phyloP scores from a whole-genome alignment of 2,888 invertebrate species.

The Steromphala cineraria region DNA sequence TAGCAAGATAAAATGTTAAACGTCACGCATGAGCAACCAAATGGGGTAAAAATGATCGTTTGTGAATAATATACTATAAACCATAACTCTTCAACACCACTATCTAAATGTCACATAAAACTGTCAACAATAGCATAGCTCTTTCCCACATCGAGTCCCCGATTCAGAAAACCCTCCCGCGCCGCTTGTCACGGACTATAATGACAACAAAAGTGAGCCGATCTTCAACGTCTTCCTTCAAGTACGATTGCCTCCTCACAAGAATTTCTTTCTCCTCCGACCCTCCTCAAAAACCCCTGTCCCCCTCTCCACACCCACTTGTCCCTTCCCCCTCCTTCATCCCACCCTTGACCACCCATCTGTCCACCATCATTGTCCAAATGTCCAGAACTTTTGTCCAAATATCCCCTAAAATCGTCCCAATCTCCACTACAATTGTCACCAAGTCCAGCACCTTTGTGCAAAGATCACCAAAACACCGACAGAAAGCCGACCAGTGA shows the following conservation, averaged over 20 bases:
- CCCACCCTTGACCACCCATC: not conserved
- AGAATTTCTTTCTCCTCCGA: not conserved
- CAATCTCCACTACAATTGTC: not conserved
- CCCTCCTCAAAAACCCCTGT: not conserved
- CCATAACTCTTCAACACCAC: not conserved
- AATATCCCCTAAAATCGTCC: not conserved
- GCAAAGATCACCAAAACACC: not conserved
- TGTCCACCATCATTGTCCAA: not conserved
- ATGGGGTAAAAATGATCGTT: not conserved
- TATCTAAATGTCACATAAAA: slow-evolving; percentile 6
- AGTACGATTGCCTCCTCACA: not conserved
- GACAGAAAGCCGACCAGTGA: not conserved
- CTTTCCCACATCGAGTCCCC: not conserved
- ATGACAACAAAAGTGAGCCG: not conserved
- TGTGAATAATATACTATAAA: slow-evolving; percentile 8
- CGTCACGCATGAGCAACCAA: not conserved
- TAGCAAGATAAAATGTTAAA: not conserved
- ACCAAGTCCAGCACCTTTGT: not conserved
- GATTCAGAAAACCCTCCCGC: not conserved
- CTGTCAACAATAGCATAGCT: not conserved
- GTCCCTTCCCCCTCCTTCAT: not conserved
- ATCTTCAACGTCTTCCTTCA: not conserved
- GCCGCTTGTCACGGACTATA: not conserved
- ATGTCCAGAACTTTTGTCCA: not conserved
- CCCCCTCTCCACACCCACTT: not conserved